Conservation (phyloP, 2,113 vertebrate species). For the Andinoacara biseriatus region DNA sequence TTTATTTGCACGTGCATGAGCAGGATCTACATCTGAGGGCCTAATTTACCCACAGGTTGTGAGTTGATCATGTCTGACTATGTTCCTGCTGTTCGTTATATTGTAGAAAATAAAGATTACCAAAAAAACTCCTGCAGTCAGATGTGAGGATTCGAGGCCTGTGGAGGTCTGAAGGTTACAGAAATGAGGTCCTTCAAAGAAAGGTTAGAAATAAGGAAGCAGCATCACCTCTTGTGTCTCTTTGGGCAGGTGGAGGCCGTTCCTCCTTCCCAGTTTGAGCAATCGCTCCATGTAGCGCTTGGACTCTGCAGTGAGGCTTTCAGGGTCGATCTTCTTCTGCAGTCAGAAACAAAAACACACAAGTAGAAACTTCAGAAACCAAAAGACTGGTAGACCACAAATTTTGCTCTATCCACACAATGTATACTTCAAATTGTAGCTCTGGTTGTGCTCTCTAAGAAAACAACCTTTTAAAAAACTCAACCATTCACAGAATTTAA, state of each 20-base stretch:
- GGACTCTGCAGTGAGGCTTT: constrained; percentile 82
- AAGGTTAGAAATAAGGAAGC: neutral
- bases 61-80: no score
- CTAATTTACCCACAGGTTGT: no score
- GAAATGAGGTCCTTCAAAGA: neutral
- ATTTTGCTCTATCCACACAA: no score
- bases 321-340: constrained; percentile 82
- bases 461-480: no score
- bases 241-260: constrained; percentile 89
- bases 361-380: neutral
- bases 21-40: neutral
- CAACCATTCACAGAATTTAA: no score
- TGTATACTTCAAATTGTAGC: no score
- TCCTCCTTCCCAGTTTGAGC: constrained; percentile 88
- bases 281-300: constrained; percentile 90
- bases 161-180: neutral
- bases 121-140: no score
- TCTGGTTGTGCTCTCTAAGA: no score
- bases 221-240: constrained; percentile 85
- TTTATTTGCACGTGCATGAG: neutral
- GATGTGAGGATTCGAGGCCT: neutral
- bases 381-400: neutral
- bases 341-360: neutral
- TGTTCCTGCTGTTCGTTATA: no score
- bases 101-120: no score